Evolutionary conservation across 2,797 vertebrate genomes (phyloP), one percentile per base, ranked within the genome.

Genomic region (Sebastes baramenuke): DNA sequence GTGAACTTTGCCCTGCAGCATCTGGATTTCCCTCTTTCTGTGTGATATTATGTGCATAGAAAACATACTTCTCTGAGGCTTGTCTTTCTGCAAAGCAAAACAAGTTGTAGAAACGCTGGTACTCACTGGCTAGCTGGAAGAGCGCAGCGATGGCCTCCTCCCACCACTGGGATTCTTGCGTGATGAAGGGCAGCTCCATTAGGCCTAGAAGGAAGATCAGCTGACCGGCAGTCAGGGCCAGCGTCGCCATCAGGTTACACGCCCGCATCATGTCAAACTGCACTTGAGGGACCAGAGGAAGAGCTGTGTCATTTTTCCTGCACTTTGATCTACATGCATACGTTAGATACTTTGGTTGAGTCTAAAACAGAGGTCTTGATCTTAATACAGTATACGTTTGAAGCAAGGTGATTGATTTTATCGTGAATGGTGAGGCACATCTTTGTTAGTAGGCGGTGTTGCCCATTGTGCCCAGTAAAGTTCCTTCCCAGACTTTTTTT

Each of bases 221-320:
- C 96, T 99, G 98, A 59, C 99, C 99, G 0, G 93, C 96, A 0
- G 97, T 97, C 80, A 99, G 94, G 54, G 98, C 98, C 25, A 97
- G 97, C 0, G 97, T 98, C 38, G 99, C 99, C 22, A 99, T 98
- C 93, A 99, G 95, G 95, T 99, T 99, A 82, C 99, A 99, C 22
- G 98, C 98, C 20, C 98, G 96, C 99, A 99, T 99, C 99, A 99
- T 99, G 95, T 99, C 98, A 14, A 99, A 99, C 94, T 99, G 99
- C 95, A 99, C 99, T 99, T 94, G 56, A 88, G 77, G 79, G 83
- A 82, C 69, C 49, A 89, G 34, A 75, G 71, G 52, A 79, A 79
- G 58, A 86, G 54, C 67, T 20, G 42, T 64, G 88, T 92, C 74
- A 91, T 65, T 77, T 67, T 80, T 80, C 55, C 32, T 27, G 75